phyloP scores from a whole-genome alignment of 2,888 invertebrate species.

The Drosophila parthenogenetica region DNA sequence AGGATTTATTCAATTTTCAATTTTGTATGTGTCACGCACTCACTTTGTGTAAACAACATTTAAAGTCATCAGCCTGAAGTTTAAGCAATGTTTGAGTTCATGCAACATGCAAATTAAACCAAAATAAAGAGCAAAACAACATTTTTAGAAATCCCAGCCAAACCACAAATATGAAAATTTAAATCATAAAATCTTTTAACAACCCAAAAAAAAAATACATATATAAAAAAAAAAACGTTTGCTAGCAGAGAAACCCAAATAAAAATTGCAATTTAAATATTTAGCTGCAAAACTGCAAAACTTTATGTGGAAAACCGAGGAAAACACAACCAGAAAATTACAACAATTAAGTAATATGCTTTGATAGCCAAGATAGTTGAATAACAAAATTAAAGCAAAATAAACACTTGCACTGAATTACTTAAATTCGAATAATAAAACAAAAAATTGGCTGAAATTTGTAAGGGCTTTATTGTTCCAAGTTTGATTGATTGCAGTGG shows the following conservation, averaged over 20 bases:
- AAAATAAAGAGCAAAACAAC: background rate
- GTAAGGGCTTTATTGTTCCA: background rate
- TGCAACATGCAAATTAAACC: slow-evolving; percentile 2
- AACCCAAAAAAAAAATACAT: slow-evolving; percentile 7
- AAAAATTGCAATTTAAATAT: slow-evolving; percentile 37
- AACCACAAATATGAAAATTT: slow-evolving; percentile 46
- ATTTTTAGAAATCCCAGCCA: slow-evolving; percentile 3
- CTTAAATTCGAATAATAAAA: background rate
- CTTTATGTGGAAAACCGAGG: background rate
- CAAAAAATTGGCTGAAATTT: background rate
- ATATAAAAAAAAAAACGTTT: slow-evolving; percentile 5
- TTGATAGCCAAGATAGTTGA: slow-evolving; percentile 12
- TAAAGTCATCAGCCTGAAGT: background rate
- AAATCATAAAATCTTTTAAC: slow-evolving; percentile 37
- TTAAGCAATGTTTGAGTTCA: background rate
- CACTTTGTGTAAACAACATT: background rate
- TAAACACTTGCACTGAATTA: slow-evolving; percentile 14
- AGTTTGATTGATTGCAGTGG: background rate
- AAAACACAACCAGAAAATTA: background rate
- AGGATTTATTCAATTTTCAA: slow-evolving; percentile 15
- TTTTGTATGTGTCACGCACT: background rate
- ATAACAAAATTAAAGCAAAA: slow-evolving; percentile 21
- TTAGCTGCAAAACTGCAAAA: slow-evolving; percentile 32
- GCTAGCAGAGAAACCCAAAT: background rate
- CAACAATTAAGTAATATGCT: slow-evolving; percentile 2